These are phyloP conservation scores for Rhynchophorus ferrugineus DNA, from an alignment of 1,140 invertebrate species.

Conservation along the genomic window DNA sequence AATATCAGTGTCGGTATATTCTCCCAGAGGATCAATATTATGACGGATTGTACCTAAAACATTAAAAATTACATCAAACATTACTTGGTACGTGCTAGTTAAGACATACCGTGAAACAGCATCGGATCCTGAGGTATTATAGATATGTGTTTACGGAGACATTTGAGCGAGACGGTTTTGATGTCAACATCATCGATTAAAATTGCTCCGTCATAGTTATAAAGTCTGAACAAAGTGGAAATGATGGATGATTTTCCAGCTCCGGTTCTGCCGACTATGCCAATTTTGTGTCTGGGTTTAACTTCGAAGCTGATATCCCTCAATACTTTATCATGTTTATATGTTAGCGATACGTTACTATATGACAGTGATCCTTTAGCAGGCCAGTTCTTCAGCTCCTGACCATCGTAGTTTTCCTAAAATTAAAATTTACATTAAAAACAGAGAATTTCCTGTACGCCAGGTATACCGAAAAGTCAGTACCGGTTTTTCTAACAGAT, in stretches of 20 bases:
- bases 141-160: conserved; percentile 67
- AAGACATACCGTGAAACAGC: conserved; percentile 56
- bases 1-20: conserved; percentile 42
- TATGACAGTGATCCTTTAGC: conserved; percentile 61
- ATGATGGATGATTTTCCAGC: conserved; percentile 81
- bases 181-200: conserved; percentile 54
- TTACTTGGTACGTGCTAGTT: conserved; percentile 43
- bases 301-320: conserved; percentile 64
- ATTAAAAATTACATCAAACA: conserved; percentile 60
- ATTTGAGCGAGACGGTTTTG: conserved; percentile 55
- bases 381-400: conserved; percentile 54
- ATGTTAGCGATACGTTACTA: conserved; percentile 57
- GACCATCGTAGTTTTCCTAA: conserved; percentile 51
- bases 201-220: conserved; percentile 47
- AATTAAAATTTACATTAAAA: conserved; percentile 63
- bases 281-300: conserved; percentile 55
- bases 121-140: conserved; percentile 85
- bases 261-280: conserved; percentile 80
- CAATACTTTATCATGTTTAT: conserved; percentile 63
- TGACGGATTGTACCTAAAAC: conserved; percentile 18
- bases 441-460: too few species aligned
- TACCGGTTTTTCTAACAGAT: too few species aligned
- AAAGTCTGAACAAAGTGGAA: conserved; percentile 58
- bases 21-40: conserved; percentile 21
- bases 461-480: background rate